Evolutionary conservation across 1,140 invertebrate species (phyloP), one percentile per base, ranked within the genome.

Genomic region (Macrosteles quadrilineatus): DNA sequence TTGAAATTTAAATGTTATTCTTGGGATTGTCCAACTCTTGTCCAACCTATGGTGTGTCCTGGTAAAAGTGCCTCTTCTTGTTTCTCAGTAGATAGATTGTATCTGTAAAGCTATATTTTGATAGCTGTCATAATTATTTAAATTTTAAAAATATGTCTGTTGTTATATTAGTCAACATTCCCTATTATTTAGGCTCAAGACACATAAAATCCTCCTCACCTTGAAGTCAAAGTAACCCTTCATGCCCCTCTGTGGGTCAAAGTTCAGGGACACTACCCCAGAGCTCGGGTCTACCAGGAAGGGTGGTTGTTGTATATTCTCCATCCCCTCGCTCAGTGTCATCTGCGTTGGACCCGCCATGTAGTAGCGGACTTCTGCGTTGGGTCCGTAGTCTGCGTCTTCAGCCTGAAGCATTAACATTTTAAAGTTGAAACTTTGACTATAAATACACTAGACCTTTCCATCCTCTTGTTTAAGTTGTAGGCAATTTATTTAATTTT

Each of bases 201-300:
- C 47, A 9, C 32, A 25, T 67, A 72, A 69, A 19, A 53, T 9
- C 3, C 23, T 57, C 70, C 75, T 73, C 77, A 91, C 90, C 84
- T 90, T 89, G 76, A 98, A 96, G 78, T 96, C 92, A 80, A 98
- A 98, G 79, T 97, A 97, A 63, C 96, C 96, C 80, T 97, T 97
- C 96, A 98, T 97, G 64, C 92, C 91, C 76, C 92, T 92, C 77
- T 97, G 95, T 19, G 96, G 96, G 82, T 97, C 95, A 78, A 97
- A 98, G 81, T 97, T 97, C 0, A 98, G 83, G 59, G 87, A 88
- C 2, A 98, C 87, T 1, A 88, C 89, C 1, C 96, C 96, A 9
- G 93, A 91, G 6, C 88, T 83, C 57, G 81, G 80, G 71, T 96
- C 90, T 0, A 98, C 87, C 0, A 94, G 77, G 81, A 98, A 98